These are phyloP conservation scores for Metopia argyrocephala DNA, from an alignment of 2,888 invertebrate species.

Conservation along the genomic window DNA sequence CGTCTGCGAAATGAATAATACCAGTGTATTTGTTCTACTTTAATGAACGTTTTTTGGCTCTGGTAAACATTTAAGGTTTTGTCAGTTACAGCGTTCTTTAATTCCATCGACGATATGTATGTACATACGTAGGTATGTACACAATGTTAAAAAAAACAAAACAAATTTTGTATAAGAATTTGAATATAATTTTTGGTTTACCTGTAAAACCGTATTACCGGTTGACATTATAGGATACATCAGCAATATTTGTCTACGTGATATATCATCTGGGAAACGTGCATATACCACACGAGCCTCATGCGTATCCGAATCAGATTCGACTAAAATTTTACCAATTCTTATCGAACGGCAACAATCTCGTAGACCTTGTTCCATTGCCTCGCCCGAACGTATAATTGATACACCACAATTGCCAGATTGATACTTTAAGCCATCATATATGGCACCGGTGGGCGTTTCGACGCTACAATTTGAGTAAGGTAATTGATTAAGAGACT, in stretches of 20 bases:
- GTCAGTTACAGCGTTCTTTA: too few species aligned
- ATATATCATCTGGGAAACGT: slow-evolving; percentile 97
- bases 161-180: background rate
- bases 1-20: too few species aligned
- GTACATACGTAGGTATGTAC: too few species aligned
- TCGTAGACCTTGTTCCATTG: slow-evolving; percentile 96
- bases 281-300: slow-evolving; percentile 98
- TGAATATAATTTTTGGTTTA: slow-evolving; percentile 65
- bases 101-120: background rate
- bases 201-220: slow-evolving; percentile 95
- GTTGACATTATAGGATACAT: slow-evolving; percentile 99
- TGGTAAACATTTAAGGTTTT: too few species aligned
- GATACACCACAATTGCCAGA: slow-evolving; percentile 99
- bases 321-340: slow-evolving; percentile 98
- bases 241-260: slow-evolving; percentile 90
- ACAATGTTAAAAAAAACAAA: too few species aligned
- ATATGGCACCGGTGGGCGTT: slow-evolving; percentile 92
- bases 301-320: slow-evolving; percentile 97
- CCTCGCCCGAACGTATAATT: slow-evolving; percentile 95
- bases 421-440: slow-evolving; percentile 95
- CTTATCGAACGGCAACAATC: slow-evolving; percentile 99
- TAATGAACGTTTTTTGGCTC: too few species aligned
- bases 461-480: slow-evolving; percentile 93
- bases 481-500: slow-evolving; percentile 95
- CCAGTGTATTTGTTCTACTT: too few species aligned